Evolutionary conservation across 2,113 vertebrate species (phyloP).

Genomic region (Oncorhynchus nerka): DNA sequence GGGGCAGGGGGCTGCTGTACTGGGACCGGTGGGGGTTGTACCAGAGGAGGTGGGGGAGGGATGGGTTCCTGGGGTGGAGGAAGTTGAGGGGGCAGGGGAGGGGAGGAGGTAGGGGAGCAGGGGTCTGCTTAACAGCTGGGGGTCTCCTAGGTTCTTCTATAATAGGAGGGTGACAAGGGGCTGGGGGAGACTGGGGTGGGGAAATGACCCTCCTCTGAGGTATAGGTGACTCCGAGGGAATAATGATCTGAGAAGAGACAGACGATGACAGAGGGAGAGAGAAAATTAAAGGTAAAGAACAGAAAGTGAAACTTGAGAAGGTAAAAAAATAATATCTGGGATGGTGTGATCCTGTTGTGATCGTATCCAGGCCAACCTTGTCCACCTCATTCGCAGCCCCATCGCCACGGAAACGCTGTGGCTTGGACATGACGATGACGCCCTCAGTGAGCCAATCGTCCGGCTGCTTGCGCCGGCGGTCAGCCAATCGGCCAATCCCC

Average conservation of each 20-base stretch:
- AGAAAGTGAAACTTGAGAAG: conserved; percentile 11
- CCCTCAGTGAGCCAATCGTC: conserved; percentile 91
- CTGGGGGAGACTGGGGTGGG: conserved; percentile 71
- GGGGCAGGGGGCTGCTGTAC: conserved; percentile 36
- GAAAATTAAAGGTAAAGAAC: conserved; percentile 17
- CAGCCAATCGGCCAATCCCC: conserved; percentile 78
- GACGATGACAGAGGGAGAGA: conserved; percentile 47
- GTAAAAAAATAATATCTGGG: conserved; percentile 1
- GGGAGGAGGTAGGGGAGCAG: conserved; percentile 56
- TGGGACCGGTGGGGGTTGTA: conserved; percentile 36
- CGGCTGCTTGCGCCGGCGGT: conserved; percentile 68
- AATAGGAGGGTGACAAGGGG: conserved; percentile 54
- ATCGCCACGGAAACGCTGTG: conserved; percentile 73
- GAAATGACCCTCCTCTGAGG: conserved; percentile 81
- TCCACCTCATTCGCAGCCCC: conserved; percentile 81
- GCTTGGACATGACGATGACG: conserved; percentile 81
- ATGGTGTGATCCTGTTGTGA: background rate
- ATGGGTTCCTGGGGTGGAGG: conserved; percentile 54
- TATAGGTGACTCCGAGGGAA: conserved; percentile 84
- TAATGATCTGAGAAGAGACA: conserved; percentile 81
- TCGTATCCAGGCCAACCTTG: conserved; percentile 64
- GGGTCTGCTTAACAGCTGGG: conserved; percentile 38
- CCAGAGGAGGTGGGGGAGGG: conserved; percentile 17
- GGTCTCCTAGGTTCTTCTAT: conserved; percentile 54
- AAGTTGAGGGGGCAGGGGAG: conserved; percentile 52